phyloP scores from a whole-genome alignment of 2,797 vertebrate genomes.

The Poeciliopsis infans region DNA sequence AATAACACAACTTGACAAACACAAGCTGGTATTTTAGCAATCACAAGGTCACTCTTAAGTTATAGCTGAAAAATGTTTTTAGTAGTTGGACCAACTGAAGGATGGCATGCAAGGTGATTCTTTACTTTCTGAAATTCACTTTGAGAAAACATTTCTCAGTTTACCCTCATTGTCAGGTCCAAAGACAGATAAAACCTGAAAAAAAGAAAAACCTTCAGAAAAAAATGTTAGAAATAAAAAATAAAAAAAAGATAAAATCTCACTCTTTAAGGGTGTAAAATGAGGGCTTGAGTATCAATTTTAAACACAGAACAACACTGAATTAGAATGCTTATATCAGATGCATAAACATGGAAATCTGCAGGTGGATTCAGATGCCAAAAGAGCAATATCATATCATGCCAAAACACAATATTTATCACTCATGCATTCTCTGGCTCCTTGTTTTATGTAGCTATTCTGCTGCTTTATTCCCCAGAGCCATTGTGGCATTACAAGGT shows the following conservation, averaged over 20 bases:
- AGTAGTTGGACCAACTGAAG: background rate
- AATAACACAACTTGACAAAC: background rate
- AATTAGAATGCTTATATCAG: background rate
- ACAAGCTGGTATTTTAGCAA: background rate
- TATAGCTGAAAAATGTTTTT: background rate
- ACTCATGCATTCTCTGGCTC: slow-evolving; percentile 30
- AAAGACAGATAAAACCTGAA: background rate
- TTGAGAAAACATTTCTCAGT: background rate
- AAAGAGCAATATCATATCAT: background rate
- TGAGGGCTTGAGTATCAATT: background rate
- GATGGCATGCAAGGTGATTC: background rate
- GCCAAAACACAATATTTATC: slow-evolving; percentile 27
- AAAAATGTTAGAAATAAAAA: background rate
- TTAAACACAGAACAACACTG: background rate
- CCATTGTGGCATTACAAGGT: slow-evolving; percentile 60
- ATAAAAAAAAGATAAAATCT: background rate
- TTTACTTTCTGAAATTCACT: background rate
- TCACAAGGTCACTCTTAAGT: background rate
- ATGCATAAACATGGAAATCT: background rate
- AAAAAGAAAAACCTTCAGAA: background rate
- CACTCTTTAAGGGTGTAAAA: background rate
- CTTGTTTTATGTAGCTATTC: slow-evolving; percentile 20
- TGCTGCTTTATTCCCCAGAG: slow-evolving; percentile 48
- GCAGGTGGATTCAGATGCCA: background rate
- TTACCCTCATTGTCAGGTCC: background rate